Percentiles rank a stretch among this genome's conserved stretches.
phyloP scores from a whole-genome alignment of 2,797 vertebrate genomes.

The Sciurus carolinensis region DNA sequence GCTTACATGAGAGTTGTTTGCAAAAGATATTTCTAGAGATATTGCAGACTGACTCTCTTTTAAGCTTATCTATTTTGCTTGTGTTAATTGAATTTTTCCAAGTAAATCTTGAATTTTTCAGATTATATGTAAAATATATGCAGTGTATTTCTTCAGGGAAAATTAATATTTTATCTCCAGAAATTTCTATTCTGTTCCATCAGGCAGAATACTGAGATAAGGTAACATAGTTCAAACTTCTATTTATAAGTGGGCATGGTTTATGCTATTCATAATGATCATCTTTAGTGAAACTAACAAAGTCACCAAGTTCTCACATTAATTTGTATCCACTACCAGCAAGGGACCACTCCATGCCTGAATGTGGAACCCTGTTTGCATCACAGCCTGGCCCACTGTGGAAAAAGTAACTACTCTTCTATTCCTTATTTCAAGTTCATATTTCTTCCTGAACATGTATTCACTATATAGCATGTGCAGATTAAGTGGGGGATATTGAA shows the following conservation, averaged over 20 bases:
- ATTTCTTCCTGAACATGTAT: background rate
- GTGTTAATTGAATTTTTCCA: background rate
- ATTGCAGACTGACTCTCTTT: background rate
- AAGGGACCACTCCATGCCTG: background rate
- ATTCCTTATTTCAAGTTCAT: background rate
- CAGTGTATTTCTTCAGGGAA: background rate
- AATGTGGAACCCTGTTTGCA: background rate
- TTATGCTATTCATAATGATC: background rate
- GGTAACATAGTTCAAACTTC: background rate
- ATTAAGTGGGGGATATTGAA: background rate
- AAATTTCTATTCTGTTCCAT: background rate
- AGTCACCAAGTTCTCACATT: background rate
- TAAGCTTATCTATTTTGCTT: background rate
- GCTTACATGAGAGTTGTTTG: background rate
- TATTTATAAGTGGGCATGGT: background rate
- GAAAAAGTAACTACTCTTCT: background rate
- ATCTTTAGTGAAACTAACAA: background rate
- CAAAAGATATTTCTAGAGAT: background rate
- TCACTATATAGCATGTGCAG: background rate
- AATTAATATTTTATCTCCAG: background rate
- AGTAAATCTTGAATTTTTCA: constrained; percentile 12
- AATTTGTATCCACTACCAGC: background rate
- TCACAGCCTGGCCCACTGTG: background rate
- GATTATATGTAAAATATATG: background rate
- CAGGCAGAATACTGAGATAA: background rate